Evolutionary conservation across 2,113 vertebrate species (phyloP).

Genomic region (Vulpes lagopus): DNA sequence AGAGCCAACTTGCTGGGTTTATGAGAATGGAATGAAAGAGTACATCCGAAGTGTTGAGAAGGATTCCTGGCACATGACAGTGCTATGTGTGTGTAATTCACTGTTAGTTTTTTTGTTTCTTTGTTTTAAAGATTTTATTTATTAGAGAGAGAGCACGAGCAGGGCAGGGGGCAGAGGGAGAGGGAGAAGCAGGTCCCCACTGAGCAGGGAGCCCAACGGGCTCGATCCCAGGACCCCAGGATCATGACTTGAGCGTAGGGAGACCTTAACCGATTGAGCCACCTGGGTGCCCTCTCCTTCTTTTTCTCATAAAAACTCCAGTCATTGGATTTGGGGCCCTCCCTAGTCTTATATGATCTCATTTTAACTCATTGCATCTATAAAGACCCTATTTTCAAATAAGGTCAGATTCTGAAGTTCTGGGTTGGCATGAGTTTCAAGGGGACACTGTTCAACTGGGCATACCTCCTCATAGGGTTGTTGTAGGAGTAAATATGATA

Average conservation of each 20-base stretch:
- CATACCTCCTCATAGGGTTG: neutral
- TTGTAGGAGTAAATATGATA: neutral
- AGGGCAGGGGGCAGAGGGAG: no score
- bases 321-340: neutral
- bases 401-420: neutral
- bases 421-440: neutral
- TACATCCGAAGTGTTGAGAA: neutral
- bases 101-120: neutral
- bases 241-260: no score
- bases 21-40: neutral
- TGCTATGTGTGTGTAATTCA: neutral
- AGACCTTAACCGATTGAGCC: no score
- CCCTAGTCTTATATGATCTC: neutral
- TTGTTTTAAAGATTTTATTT: no score
- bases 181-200: no score
- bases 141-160: no score
- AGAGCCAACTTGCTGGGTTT: neutral
- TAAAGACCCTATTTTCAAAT: neutral
- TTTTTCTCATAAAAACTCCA: neutral
- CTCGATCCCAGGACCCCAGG: no score
- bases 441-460: neutral
- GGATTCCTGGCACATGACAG: fast-evolving
- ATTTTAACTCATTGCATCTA: neutral
- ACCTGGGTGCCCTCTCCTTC: neutral
- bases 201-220: no score